Evolutionary conservation across 2,113 vertebrate species (phyloP), one percentile per base, ranked within the genome.

Genomic region (Anhinga rufa): DNA sequence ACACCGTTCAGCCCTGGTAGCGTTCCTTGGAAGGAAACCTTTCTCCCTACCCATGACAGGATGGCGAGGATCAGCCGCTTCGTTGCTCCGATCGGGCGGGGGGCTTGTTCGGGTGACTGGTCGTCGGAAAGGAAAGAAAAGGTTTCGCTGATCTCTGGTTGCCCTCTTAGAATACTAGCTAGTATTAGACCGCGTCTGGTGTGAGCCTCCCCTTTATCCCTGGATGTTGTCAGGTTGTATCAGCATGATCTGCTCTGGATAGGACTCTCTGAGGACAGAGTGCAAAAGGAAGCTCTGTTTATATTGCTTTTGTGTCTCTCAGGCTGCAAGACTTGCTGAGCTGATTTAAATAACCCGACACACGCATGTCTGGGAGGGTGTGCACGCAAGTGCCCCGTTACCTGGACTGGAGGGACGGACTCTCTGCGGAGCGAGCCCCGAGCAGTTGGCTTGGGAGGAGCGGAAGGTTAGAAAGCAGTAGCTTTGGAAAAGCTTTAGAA

Each of bases 191-290:
- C 85, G 93, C 3, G 5, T 86, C 95, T 94, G 89, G 78, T 91
- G 94, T 95, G 93, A 97, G 95, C 92, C 88, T 93, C 34, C 62
- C 52, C 81, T 94, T 96, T 97, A 97, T 97, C 96, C 93, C 89
- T 91, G 87, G 85, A 80, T 86, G 66, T 93, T 97, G 97, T 97
- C 96, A 97, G 86, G 91, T 97, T 97, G 81, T 87, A 97, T 98
- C 96, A 97, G 97, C 57, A 14, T 97, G 96, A 97, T 96, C 97
- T 95, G 91, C 93, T 91, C 92, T 62, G 93, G 94, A 95, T 77
- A 80, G 94, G 96, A 97, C 93, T 95, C 77, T 96, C 81, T 94
- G 93, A 97, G 91, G 96, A 96, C 96, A 95, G 84, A 54, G 65
- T 62, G 77, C 77, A 76, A 82, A 87, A 88, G 82, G 86, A 88